Conservation (phyloP, 1,140 invertebrate species). For the Halesus radiatus region DNA sequence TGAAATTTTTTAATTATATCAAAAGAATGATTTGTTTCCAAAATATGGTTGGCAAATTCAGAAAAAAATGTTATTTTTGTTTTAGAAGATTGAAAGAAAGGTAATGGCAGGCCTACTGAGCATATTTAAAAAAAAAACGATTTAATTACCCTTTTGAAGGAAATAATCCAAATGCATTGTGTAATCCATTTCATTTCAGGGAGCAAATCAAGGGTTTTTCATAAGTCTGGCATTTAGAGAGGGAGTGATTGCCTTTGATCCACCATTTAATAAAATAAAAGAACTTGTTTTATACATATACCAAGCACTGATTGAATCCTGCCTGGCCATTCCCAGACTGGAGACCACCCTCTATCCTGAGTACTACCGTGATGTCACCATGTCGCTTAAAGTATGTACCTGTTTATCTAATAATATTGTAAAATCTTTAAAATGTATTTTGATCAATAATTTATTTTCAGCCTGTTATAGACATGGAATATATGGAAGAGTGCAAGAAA, state of each 20-base stretch:
- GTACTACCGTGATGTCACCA: constrained; percentile 65
- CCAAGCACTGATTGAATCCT: constrained; percentile 80
- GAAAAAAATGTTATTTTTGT: too few species aligned
- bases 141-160: too few species aligned
- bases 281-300: constrained; percentile 79
- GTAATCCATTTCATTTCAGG: constrained; percentile 65
- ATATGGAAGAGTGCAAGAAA: constrained; percentile 72
- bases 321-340: constrained; percentile 79
- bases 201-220: constrained; percentile 81
- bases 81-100: too few species aligned
- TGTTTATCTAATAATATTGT: not conserved
- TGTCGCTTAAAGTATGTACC: constrained; percentile 68
- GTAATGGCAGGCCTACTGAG: too few species aligned
- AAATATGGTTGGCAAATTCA: too few species aligned
- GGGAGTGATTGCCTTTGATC: constrained; percentile 83
- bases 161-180: too few species aligned
- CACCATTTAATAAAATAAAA: constrained; percentile 82
- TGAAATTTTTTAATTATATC: too few species aligned
- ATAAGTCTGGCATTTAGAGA: constrained; percentile 79
- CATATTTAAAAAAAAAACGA: too few species aligned
- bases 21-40: too few species aligned
- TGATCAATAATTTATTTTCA: constrained; percentile 60
- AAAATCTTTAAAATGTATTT: not conserved
- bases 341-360: constrained; percentile 80
- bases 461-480: constrained; percentile 78